Evolutionary conservation across 2,888 invertebrate genomes (phyloP), one percentile per base, ranked within the genome.

Genomic region (Epinotia demarniana): DNA sequence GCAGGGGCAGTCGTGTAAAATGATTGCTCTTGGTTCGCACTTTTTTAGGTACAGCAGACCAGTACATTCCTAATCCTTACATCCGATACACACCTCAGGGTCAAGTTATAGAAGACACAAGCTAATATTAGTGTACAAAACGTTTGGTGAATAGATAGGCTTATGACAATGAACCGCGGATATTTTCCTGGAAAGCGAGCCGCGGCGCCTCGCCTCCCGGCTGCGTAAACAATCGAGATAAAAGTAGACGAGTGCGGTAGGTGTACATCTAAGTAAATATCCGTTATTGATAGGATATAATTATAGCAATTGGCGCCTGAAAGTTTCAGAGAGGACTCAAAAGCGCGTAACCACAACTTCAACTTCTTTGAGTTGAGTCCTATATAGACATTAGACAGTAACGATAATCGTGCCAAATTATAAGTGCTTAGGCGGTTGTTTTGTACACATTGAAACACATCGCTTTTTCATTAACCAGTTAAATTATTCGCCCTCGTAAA

Each of bases 161-260:
- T 67, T 68, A 62, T 73, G 73, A 73, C 73, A 73, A 73, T 73
- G 73, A 73, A 73, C 73, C 62, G 68, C 53, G 9, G 62, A 73
- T 62, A 69, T 70, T 70, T 75, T 64, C 74, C 58, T 58, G 70
- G 74, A 75, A 75, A 64, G 58, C 62, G 62, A 57, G 18, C 61
- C n/a, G 70, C 61, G 70, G 69, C 74, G 64, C 70, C 74, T 63
- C 33, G 64, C 70, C 74, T 63, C 33, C 62, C 73, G 63, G 49
- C 58, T 63, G 58, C 70, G 70, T 70, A 75, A 75, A 70, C 74
- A 75, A 75, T 61, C 46, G 53, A 63, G 74, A 64, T 70, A 75
- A 70, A 75, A 75, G 74, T 70, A 75, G 74, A 69, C 70, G 57
- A 16, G 73, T n/a, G 63, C 63, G 43, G 23, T 27, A 33, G 16